These are phyloP conservation scores for Himalopsyche anomala DNA, from an alignment of 2,888 invertebrate genomes.

Conservation along the genomic window DNA sequence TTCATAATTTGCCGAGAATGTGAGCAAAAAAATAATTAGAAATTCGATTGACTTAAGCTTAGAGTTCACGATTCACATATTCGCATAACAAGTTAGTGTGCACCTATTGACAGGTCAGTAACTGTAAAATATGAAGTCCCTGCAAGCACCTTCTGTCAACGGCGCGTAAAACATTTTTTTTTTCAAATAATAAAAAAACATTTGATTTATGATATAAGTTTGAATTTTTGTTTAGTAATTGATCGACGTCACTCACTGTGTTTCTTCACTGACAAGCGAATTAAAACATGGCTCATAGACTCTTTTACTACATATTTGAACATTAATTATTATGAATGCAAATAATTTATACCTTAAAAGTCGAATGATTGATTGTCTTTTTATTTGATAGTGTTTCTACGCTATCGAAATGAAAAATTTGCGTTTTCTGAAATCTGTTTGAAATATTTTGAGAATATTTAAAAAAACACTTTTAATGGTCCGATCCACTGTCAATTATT, in stretches of 20 bases:
- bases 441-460: no score
- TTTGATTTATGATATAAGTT: slow-evolving; percentile 40
- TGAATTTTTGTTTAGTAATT: slow-evolving; percentile 8
- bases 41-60: slow-evolving; percentile 34
- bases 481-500: no score
- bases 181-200: not conserved
- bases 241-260: slow-evolving; percentile 31
- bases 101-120: slow-evolving; percentile 4
- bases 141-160: slow-evolving; percentile 41
- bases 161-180: not conserved
- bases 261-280: slow-evolving; percentile 38
- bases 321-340: not conserved
- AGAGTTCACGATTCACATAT: slow-evolving; percentile 34
- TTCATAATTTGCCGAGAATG: slow-evolving; percentile 36
- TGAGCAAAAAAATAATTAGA: slow-evolving; percentile 37
- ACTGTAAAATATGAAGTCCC: slow-evolving; percentile 34
- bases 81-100: slow-evolving; percentile 9
- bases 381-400: no score
- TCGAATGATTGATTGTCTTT: not conserved
- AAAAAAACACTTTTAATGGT: no score
- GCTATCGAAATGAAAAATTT: no score
- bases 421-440: no score
- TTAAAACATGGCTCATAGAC: slow-evolving; percentile 22
- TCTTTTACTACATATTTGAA: not conserved
- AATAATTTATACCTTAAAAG: not conserved